Conservation (phyloP, 2,113 vertebrate genomes). For the Arenaria interpres region DNA sequence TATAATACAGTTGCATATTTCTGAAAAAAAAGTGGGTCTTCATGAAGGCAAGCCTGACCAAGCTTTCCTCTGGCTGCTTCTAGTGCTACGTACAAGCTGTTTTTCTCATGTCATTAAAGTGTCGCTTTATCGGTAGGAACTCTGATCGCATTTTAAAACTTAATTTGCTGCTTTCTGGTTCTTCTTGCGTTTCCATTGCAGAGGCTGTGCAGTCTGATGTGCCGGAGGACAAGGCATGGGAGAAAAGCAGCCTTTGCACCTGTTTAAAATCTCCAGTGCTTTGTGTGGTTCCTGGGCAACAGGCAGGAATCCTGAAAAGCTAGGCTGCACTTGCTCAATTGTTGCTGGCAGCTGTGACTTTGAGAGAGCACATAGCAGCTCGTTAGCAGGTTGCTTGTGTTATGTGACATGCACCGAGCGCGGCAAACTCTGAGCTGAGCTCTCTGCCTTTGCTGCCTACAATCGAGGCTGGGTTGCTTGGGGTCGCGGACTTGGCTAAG, state of each 20-base stretch:
- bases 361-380: slow-evolving; percentile 53
- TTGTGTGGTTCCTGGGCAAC: slow-evolving; percentile 78
- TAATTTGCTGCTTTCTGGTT: slow-evolving; percentile 34
- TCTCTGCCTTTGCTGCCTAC: neutral
- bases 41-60: neutral
- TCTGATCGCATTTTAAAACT: slow-evolving; percentile 1
- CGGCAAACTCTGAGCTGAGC: slow-evolving; percentile 38
- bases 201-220: slow-evolving; percentile 5
- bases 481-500: neutral
- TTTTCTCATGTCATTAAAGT: neutral
- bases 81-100: neutral
- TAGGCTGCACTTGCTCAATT: slow-evolving; percentile 74
- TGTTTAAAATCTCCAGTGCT: slow-evolving; percentile 72
- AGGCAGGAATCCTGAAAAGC: slow-evolving; percentile 76
- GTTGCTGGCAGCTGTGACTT: slow-evolving; percentile 74
- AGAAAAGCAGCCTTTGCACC: slow-evolving; percentile 70
- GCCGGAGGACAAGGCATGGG: slow-evolving; percentile 4
- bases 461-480: neutral
- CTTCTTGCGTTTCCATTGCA: neutral
- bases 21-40: neutral
- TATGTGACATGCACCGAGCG: slow-evolving; percentile 54
- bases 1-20: neutral
- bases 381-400: slow-evolving; percentile 70
- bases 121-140: neutral
- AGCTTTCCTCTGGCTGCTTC: neutral